These are phyloP conservation scores for Lagorchestes hirsutus DNA, from an alignment of 2,797 vertebrate genomes.

Conservation along the genomic window DNA sequence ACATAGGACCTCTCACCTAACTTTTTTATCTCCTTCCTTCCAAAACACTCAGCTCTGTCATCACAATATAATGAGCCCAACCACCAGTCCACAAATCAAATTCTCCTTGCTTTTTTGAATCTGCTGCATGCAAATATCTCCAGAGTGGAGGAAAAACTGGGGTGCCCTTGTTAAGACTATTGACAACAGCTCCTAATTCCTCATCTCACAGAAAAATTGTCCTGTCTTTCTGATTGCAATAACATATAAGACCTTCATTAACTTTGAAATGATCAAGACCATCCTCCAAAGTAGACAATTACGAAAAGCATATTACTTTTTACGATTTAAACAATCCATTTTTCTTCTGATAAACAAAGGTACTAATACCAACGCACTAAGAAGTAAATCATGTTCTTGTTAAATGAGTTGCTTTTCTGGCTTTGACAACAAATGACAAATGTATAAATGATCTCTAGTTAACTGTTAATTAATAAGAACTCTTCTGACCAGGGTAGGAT, in stretches of 20 bases:
- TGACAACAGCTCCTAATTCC: neutral
- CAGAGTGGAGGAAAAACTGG: neutral
- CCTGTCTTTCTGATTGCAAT: neutral
- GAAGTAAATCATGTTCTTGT: constrained; percentile 90
- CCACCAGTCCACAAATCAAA: neutral
- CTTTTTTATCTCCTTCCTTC: neutral
- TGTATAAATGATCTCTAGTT: neutral
- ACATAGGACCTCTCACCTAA: neutral
- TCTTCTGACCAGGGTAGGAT: neutral
- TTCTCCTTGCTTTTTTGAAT: neutral
- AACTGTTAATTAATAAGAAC: neutral
- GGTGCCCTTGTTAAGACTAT: neutral
- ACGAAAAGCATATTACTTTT: constrained; percentile 32
- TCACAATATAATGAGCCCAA: neutral
- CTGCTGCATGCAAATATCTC: neutral
- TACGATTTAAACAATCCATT: constrained; percentile 82
- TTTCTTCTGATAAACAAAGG: constrained; percentile 89
- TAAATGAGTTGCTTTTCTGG: constrained; percentile 83
- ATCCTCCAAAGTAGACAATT: neutral
- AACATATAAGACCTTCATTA: neutral
- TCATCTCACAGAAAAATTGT: neutral
- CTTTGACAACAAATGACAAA: neutral
- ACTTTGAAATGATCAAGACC: neutral
- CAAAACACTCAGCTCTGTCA: neutral
- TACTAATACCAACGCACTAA: constrained; percentile 86